These are phyloP conservation scores for Reticulitermes lucifugus DNA, from an alignment of 2,888 invertebrate genomes.

Conservation along the genomic window DNA sequence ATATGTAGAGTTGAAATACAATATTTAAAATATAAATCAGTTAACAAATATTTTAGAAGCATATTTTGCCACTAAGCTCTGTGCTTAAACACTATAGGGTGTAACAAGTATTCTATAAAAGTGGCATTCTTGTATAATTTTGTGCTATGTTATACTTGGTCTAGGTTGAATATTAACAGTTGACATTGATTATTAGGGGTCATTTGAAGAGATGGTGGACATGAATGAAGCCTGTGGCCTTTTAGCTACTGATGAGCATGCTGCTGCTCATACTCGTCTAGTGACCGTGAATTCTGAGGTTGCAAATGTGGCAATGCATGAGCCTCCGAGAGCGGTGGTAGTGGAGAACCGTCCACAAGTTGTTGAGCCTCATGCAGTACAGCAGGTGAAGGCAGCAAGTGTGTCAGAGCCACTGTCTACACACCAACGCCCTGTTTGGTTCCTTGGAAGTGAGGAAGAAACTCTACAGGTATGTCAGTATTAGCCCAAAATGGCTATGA, in stretches of 20 bases:
- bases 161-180: neutral
- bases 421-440: slow-evolving; percentile 66
- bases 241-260: slow-evolving; percentile 17
- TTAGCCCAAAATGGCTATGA: too few relatives aligned
- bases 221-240: slow-evolving; percentile 53
- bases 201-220: slow-evolving; percentile 70
- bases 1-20: too few relatives aligned
- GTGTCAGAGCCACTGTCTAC: neutral
- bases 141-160: neutral
- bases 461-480: slow-evolving; percentile 59
- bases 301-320: slow-evolving; percentile 54
- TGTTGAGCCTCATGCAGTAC: slow-evolving; percentile 45
- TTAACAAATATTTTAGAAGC: too few relatives aligned
- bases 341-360: slow-evolving; percentile 43
- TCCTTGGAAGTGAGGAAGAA: slow-evolving; percentile 70
- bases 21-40: too few relatives aligned
- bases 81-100: too few relatives aligned
- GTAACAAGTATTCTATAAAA: too few relatives aligned
- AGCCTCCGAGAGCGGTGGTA: slow-evolving; percentile 34
- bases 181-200: slow-evolving; percentile 66
- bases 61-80: too few relatives aligned
- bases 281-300: slow-evolving; percentile 33
- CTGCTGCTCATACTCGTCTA: slow-evolving; percentile 50
- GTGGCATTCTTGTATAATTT: too few relatives aligned
- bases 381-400: slow-evolving; percentile 33